phyloP scores from a whole-genome alignment of 2,797 vertebrate species.

The Crax fasciolata region DNA sequence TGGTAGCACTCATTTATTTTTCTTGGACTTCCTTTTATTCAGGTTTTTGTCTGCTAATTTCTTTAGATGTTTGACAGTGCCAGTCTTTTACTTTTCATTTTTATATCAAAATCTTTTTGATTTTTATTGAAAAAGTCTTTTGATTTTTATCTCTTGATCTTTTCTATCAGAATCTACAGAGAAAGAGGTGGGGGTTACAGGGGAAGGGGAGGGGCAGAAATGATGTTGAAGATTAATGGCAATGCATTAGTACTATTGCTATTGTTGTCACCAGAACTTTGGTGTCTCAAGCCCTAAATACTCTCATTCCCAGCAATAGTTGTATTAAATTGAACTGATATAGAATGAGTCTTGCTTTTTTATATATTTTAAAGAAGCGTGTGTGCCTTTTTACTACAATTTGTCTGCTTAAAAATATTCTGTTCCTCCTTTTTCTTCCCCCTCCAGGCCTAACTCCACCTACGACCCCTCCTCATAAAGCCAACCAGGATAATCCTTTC shows the following conservation, averaged over 20 bases:
- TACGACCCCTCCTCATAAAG: conserved; percentile 99
- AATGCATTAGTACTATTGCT: not conserved
- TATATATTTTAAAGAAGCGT: not conserved
- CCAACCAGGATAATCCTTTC: conserved; percentile 99
- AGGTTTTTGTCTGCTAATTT: conserved; percentile 22
- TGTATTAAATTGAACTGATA: not conserved
- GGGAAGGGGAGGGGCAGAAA: conserved; percentile 4
- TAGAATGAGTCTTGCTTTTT: conserved; percentile 13
- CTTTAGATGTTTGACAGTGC: not conserved
- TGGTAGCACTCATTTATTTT: not conserved
- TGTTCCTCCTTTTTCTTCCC: not conserved
- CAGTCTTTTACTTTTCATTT: conserved; percentile 23
- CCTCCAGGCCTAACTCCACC: conserved; percentile 98
- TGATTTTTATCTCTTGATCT: conserved; percentile 52
- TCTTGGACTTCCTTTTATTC: not conserved
- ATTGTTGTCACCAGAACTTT: conserved; percentile 8
- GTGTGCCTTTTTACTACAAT: not conserved
- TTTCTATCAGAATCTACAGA: conserved; percentile 46
- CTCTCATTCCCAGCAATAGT: not conserved
- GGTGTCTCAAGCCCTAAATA: not conserved
- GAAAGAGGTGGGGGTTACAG: not conserved
- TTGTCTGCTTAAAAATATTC: conserved; percentile 46
- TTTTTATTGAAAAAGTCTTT: conserved; percentile 24
- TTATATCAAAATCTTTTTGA: conserved; percentile 30
- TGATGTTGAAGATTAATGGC: not conserved